Evolutionary conservation across 2,113 vertebrate genomes (phyloP).

Genomic region (Capreolus pygargus): DNA sequence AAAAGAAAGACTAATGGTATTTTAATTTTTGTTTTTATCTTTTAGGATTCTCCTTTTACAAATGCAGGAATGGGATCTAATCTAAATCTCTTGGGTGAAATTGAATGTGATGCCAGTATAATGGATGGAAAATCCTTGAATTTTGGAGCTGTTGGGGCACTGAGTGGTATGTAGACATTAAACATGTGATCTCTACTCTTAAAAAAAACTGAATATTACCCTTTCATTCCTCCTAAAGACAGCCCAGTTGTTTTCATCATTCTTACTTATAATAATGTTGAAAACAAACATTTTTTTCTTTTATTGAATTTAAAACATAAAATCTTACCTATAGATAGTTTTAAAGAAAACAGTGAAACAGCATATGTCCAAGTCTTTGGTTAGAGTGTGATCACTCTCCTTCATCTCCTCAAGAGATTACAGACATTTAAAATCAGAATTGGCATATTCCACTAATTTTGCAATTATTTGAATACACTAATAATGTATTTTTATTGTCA

Average conservation of each 20-base stretch:
- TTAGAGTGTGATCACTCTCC: conserved; percentile 24
- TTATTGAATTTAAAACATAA: conserved; percentile 5
- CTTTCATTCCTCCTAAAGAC: conserved; percentile 8
- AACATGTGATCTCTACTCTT: not conserved
- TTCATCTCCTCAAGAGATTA: not conserved
- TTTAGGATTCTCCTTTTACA: conserved; percentile 97
- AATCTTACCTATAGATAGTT: not conserved
- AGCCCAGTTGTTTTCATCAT: not conserved
- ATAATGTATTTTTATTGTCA: conserved; percentile 3
- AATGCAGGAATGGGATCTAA: conserved; percentile 98
- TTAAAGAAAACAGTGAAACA: not conserved
- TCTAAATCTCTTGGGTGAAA: conserved; percentile 96
- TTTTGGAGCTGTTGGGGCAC: conserved; percentile 96
- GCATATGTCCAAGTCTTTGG: not conserved
- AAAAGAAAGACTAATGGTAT: not conserved
- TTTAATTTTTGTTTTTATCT: conserved; percentile 70
- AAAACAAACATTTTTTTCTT: conserved; percentile 1
- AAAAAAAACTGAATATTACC: not conserved
- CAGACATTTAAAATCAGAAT: not conserved
- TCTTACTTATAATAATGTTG: conserved; percentile 9
- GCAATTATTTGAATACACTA: not conserved
- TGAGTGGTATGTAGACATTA: conserved; percentile 87
- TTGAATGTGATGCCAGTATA: conserved; percentile 98
- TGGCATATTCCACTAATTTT: not conserved
- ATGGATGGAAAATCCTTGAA: conserved; percentile 98